Percentiles rank a stretch among this genome's conserved stretches.
Evolutionary conservation across 2,888 invertebrate species (phyloP).

Genomic region (Brachypalpus laphriformis): DNA sequence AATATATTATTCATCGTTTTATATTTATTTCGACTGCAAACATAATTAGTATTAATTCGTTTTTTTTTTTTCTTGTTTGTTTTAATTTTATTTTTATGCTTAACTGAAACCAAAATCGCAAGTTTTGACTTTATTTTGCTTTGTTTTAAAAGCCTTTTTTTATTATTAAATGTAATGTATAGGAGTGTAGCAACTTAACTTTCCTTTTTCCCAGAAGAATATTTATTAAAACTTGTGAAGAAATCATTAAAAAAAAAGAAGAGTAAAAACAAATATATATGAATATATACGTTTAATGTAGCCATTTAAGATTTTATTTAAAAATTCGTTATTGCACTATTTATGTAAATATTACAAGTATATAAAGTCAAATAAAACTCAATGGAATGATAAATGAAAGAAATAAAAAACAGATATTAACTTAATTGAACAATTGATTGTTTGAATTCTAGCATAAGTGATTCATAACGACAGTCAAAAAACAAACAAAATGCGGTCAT

Average conservation of each 20-base stretch:
- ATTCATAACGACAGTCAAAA: no score
- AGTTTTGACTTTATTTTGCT: conserved; percentile 62
- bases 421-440: conserved; percentile 16
- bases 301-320: conserved; percentile 72
- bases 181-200: conserved; percentile 39
- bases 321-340: conserved; percentile 73
- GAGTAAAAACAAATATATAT: conserved; percentile 28
- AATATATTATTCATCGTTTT: conserved; percentile 41
- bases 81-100: conserved; percentile 18
- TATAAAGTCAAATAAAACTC: conserved; percentile 72
- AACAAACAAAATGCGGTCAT: no score
- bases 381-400: conserved; percentile 69
- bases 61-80: no score
- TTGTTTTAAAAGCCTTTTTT: conserved; percentile 72
- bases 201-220: conserved; percentile 55
- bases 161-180: conserved; percentile 35
- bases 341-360: conserved; percentile 74
- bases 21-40: conserved; percentile 48
- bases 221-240: conserved; percentile 67
- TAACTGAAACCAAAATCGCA: conserved; percentile 59
- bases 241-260: conserved; percentile 14
- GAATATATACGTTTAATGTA: conserved; percentile 70
- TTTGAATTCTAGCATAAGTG: background rate
- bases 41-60: conserved; percentile 41
- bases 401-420: conserved; percentile 70